Conservation (phyloP, 2,113 vertebrate species). For the Catharus fuscescens region DNA sequence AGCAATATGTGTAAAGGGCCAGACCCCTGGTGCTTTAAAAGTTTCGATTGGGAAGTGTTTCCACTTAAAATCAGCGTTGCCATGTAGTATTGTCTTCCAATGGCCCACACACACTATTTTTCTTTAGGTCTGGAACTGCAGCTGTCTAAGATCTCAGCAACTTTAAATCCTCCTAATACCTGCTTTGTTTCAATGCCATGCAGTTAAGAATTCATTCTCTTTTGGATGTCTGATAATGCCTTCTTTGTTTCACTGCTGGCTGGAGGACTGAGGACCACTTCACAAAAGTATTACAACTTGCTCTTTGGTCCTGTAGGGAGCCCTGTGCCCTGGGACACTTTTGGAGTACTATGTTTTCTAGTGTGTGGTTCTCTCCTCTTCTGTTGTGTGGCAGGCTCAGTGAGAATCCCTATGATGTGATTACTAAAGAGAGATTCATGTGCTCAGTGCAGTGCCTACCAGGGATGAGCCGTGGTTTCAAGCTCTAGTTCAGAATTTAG, state of each 20-base stretch:
- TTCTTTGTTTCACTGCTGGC: neutral
- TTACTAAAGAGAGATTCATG: neutral
- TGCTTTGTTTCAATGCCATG: neutral
- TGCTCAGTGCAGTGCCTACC: neutral
- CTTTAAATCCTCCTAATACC: neutral
- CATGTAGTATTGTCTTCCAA: neutral
- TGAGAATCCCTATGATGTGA: neutral
- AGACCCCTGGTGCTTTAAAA: neutral
- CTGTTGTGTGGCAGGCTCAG: accelerated
- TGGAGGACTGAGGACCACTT: neutral
- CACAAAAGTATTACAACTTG: neutral
- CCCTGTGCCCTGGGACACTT: neutral
- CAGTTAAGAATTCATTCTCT: neutral
- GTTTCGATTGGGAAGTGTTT: neutral
- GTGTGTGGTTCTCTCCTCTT: neutral
- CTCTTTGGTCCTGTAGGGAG: neutral
- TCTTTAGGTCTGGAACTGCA: neutral
- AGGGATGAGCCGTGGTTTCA: neutral
- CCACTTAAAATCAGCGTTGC: neutral
- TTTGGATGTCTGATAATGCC: neutral
- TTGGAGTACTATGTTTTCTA: neutral
- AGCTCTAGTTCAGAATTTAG: neutral
- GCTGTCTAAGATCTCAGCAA: neutral
- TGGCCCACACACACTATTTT: neutral
- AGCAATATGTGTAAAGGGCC: neutral